Conservation (phyloP, 2,888 invertebrate genomes). For the Brachycybe producta region DNA sequence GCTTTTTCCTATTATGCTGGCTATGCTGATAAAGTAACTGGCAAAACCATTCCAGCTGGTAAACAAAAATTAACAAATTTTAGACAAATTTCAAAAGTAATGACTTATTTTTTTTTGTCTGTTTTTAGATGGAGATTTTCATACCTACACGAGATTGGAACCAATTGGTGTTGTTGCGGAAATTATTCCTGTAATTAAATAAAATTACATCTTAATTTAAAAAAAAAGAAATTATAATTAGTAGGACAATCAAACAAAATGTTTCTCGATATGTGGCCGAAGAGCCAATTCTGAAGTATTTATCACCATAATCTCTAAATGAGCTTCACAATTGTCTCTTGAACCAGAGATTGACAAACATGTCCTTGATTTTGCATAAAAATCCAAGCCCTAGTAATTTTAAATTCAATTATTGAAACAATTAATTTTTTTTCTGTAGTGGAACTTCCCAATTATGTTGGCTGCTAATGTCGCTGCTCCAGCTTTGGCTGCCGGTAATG, state of each 20-base stretch:
- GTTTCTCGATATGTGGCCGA: too few relatives aligned
- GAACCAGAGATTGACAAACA: too few relatives aligned
- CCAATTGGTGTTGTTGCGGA: constrained; percentile 51
- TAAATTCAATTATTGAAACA: not conserved
- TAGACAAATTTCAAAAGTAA: not conserved
- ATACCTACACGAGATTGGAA: constrained; percentile 46
- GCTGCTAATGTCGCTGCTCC: constrained; percentile 31
- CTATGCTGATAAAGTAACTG: constrained; percentile 74
- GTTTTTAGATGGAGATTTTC: constrained; percentile 38
- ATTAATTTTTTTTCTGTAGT: constrained; percentile 25
- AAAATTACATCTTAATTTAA: not conserved
- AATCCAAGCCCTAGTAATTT: not conserved
- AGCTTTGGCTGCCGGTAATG: constrained; percentile 34
- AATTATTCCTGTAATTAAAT: constrained; percentile 37
- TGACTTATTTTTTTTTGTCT: constrained; percentile 18
- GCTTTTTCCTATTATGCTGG: constrained; percentile 56
- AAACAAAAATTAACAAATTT: constrained; percentile 21
- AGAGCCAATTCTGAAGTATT: too few relatives aligned
- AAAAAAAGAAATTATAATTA: too few relatives aligned
- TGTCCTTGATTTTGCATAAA: not conserved
- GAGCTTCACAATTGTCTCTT: too few relatives aligned
- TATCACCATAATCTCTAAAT: too few relatives aligned
- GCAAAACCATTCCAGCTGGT: constrained; percentile 65
- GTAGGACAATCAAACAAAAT: too few relatives aligned
- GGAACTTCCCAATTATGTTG: constrained; percentile 34